Percentiles rank a stretch among this genome's conserved stretches.
Conservation (phyloP, 2,797 vertebrate genomes). For the Diplodus sargus region DNA sequence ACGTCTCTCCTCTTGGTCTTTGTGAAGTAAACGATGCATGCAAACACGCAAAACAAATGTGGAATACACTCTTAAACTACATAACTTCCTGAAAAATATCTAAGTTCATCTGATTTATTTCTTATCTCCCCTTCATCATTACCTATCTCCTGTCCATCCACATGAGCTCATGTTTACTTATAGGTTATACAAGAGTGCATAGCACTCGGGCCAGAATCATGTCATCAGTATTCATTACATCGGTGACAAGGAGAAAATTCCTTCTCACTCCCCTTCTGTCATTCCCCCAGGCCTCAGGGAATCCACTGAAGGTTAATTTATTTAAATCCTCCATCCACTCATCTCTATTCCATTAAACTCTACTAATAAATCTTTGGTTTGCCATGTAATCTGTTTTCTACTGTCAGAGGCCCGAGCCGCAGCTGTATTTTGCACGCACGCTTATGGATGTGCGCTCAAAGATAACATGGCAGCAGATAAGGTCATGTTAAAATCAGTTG, state of each 20-base stretch:
- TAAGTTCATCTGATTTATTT: slow-evolving; percentile 13
- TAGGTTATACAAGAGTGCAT: slow-evolving; percentile 68
- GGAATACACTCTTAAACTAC: not conserved
- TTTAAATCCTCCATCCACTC: slow-evolving; percentile 89
- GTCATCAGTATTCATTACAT: slow-evolving; percentile 87
- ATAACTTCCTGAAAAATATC: not conserved
- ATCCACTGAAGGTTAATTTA: slow-evolving; percentile 92
- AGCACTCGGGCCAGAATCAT: slow-evolving; percentile 70
- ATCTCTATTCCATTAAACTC: slow-evolving; percentile 90
- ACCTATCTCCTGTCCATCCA: slow-evolving; percentile 25
- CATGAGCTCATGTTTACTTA: slow-evolving; percentile 59
- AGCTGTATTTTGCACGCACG: slow-evolving; percentile 51
- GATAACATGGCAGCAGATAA: slow-evolving; percentile 65
- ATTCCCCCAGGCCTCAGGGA: slow-evolving; percentile 80
- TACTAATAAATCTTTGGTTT: slow-evolving; percentile 91
- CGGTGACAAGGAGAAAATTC: slow-evolving; percentile 83
- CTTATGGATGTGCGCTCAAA: slow-evolving; percentile 39
- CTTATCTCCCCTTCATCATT: slow-evolving; percentile 25
- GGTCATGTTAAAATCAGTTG: slow-evolving; percentile 61
- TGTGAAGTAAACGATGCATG: not conserved
- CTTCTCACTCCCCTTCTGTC: slow-evolving; percentile 79
- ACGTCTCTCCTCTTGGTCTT: not conserved
- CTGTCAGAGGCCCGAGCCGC: slow-evolving; percentile 69
- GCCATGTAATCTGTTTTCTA: slow-evolving; percentile 88
- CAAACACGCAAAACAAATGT: not conserved